Base-by-base conservation (phyloP, 2,113 vertebrate genomes). In the Plecturocebus donacophilus region DNA sequence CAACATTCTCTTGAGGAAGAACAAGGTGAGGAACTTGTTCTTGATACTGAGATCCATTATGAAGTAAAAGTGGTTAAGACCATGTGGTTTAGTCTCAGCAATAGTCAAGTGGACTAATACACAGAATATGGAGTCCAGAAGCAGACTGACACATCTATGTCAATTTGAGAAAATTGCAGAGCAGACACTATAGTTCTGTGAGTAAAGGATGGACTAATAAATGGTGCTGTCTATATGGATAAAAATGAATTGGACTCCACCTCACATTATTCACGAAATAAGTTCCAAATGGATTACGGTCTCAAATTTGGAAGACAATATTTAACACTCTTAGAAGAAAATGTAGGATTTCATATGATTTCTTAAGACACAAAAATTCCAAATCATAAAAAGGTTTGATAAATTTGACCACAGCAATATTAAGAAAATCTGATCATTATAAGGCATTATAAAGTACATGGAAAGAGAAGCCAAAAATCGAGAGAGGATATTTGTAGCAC, bases 391-490 rank as follows among this genome's bases (percentile, higher is more conserved):
- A 70, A 88, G 77, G 20, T 64, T 35, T 88, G 20, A 47, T 93
- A 66, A 92, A n/a, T 96, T 85, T 93, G 49, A 81, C 49, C 58
- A 35, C 42, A 54, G 11, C 79, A 76, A 68, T 56, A 61, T n/a
- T 89, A 86, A 76, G 47, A 95, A 80, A 95, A 91, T 87, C 9
- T 89, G 10, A 40, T 77, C 32, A 61, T 73, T 17, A 30, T 83
- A 95, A 82, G 42, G 89, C 3, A 49, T 8, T 13, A 6, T 42
- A 21, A 54, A 56, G 9, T 47, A 54, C 40, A 45, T 45, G 8
- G n/a, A 83, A 88, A 93, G n/a, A 81, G 30, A 91, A 95, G 27
- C 42, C 21, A 64, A 81, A 93, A 91, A 35, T 32, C 82, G 38
- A 93, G n/a, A 81, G 54, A 91, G 58, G 64, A 45, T 83, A 94